Evolutionary conservation across 2,888 invertebrate species (phyloP), one percentile per base, ranked within the genome.

Genomic region (Micropterix aruncella): DNA sequence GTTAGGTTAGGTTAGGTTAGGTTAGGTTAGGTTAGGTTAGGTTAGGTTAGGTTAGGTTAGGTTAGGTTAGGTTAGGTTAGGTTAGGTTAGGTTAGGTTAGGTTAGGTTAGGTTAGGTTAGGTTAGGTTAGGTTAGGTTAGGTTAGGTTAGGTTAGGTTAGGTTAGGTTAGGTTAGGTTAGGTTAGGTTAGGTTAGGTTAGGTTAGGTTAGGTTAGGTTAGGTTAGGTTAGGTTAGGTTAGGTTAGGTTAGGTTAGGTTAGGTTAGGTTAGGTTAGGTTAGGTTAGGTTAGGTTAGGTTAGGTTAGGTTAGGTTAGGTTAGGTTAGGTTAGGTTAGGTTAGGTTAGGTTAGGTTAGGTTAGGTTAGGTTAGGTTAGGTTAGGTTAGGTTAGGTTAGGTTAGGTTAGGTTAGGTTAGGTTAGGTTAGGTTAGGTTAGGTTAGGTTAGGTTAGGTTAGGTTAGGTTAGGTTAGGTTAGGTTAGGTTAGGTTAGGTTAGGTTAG

Each of bases 141-240:
- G 38, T 38, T 38, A 38, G 38, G 38, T 38, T 38, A 38, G 38
- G 38, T 38, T 38, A 38, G 38, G 38, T 38, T 38, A 38, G 38
- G 38, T 38, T 38, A 38, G 38, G 38, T 38, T 38, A 38, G 38
- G 38, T 38, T 38, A 38, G 38, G 38, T 38, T 38, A 38, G 38
- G 38, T 38, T 38, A 38, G 38, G 38, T 38, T 38, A 38, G 38
- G 38, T 38, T 38, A 38, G 38, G 38, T 38, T 38, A 38, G 38
- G 38, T 38, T 38, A 38, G 38, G 38, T 38, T 38, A 38, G 38
- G 38, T 38, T 38, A 38, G 38, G 38, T 38, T 38, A 38, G 38
- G 38, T 38, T 38, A 38, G 38, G 38, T 38, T 38, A 38, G 38
- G 38, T 38, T 38, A 38, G 38, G 38, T 38, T 38, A 38, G 38